Conservation (phyloP, 1,140 invertebrate genomes). For the Streblospio benedicti region DNA sequence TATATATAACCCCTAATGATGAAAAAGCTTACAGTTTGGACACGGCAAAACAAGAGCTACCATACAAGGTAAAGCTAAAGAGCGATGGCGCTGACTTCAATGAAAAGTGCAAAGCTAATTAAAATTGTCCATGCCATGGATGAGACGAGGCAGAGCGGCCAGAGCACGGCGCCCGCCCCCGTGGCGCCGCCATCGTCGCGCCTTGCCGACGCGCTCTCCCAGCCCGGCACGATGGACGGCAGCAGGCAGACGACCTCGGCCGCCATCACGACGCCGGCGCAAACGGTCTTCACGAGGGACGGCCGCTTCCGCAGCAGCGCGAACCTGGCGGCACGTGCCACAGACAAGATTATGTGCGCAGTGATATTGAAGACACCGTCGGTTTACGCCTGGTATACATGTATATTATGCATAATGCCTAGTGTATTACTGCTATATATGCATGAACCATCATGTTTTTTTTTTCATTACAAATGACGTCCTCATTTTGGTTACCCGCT, state of each 20-base stretch:
- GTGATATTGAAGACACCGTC: background rate
- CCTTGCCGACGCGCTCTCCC: background rate
- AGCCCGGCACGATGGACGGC: constrained; percentile 1
- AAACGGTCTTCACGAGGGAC: background rate
- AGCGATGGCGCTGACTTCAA: too few species aligned
- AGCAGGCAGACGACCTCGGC: constrained; percentile 4
- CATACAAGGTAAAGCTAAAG: too few species aligned
- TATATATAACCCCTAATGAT: too few species aligned
- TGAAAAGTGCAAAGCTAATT: too few species aligned
- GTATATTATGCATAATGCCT: too few species aligned
- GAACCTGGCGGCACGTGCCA: too few species aligned
- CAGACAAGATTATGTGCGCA: background rate
- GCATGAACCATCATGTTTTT: too few species aligned
- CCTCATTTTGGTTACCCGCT: too few species aligned
- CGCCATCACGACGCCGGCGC: background rate
- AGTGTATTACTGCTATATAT: background rate
- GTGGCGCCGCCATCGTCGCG: constrained; percentile 1
- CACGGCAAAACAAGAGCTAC: too few species aligned
- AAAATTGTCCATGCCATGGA: background rate
- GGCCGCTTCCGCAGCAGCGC: background rate
- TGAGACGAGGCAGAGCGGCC: background rate
- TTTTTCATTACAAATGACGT: too few species aligned
- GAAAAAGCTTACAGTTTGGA: too few species aligned
- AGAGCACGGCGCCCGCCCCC: background rate
- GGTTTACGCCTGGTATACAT: too few species aligned